phyloP scores from a whole-genome alignment of 1,140 invertebrate species.

The Tetranychus urticae region DNA sequence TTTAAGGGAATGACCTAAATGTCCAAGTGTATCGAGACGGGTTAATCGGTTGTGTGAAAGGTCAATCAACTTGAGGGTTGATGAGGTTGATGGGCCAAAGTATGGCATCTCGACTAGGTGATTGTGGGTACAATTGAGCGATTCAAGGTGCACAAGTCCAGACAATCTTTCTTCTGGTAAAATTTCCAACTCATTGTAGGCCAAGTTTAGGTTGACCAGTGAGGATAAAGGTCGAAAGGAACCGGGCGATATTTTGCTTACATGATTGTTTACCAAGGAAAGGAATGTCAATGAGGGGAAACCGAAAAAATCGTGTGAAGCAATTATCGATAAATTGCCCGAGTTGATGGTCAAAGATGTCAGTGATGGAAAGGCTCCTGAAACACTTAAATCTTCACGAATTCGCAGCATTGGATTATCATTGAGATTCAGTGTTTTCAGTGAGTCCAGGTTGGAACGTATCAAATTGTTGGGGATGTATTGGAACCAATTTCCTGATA shows the following conservation, averaged over 20 bases:
- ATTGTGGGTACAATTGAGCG: constrained; percentile 60
- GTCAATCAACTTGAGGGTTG: constrained; percentile 40
- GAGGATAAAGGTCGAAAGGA: constrained; percentile 46
- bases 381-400: constrained; percentile 17
- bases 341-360: constrained; percentile 52
- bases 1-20: constrained; percentile 33
- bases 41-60: constrained; percentile 58
- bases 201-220: constrained; percentile 52
- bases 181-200: constrained; percentile 54
- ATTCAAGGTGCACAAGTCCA: constrained; percentile 40
- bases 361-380: constrained; percentile 35
- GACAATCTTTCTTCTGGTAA: constrained; percentile 57
- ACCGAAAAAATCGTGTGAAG: constrained; percentile 63
- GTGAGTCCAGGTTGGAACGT: constrained; percentile 26
- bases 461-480: constrained; percentile 49
- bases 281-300: constrained; percentile 51
- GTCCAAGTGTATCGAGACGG: constrained; percentile 39
- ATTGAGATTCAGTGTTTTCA: constrained; percentile 51
- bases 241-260: constrained; percentile 53
- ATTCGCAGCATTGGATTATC: constrained; percentile 49
- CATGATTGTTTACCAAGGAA: constrained; percentile 43
- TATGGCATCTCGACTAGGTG: constrained; percentile 52
- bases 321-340: constrained; percentile 59
- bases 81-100: constrained; percentile 39
- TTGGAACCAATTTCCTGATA: constrained; percentile 52